Percentiles rank a stretch among this genome's conserved stretches.
phyloP scores from a whole-genome alignment of 2,113 vertebrate species.

The Sorex fumeus region DNA sequence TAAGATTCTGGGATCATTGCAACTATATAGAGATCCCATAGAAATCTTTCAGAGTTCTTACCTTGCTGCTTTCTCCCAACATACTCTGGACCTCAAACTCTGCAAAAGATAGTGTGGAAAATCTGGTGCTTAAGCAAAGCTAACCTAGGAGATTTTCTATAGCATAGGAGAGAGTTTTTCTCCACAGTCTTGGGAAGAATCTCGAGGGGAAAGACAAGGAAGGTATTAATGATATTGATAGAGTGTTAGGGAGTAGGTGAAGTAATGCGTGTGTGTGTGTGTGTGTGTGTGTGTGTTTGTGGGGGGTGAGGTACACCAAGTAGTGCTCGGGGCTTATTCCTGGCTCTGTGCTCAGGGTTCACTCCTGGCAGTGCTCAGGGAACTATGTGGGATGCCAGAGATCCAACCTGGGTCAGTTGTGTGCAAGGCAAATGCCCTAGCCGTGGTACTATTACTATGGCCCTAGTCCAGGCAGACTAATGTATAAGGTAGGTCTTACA shows the following conservation, averaged over 20 bases:
- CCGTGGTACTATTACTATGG: too few species aligned
- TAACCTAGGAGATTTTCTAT: background rate
- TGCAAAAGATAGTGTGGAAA: background rate
- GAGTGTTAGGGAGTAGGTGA: background rate
- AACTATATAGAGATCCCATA: background rate
- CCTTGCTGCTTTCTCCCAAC: background rate
- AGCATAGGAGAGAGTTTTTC: background rate
- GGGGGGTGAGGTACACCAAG: too few species aligned
- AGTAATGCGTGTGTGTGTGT: too few species aligned
- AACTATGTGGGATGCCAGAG: too few species aligned
- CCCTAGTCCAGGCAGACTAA: background rate
- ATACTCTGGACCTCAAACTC: background rate
- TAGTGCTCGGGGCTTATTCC: too few species aligned
- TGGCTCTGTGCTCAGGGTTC: too few species aligned
- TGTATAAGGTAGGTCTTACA: background rate
- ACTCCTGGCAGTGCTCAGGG: too few species aligned
- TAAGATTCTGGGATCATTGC: constrained; percentile 34
- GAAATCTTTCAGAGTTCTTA: background rate
- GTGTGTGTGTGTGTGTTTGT: too few species aligned
- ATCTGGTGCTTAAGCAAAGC: background rate
- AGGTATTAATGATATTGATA: background rate
- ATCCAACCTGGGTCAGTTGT: too few species aligned
- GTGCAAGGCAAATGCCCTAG: too few species aligned
- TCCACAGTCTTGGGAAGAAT: background rate
- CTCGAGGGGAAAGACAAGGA: background rate